A percentile compares a stretch with the other conserved stretches of the same genome.
Conservation (phyloP, 64 coral and sea anemone species). For the Acropora tenuis region DNA sequence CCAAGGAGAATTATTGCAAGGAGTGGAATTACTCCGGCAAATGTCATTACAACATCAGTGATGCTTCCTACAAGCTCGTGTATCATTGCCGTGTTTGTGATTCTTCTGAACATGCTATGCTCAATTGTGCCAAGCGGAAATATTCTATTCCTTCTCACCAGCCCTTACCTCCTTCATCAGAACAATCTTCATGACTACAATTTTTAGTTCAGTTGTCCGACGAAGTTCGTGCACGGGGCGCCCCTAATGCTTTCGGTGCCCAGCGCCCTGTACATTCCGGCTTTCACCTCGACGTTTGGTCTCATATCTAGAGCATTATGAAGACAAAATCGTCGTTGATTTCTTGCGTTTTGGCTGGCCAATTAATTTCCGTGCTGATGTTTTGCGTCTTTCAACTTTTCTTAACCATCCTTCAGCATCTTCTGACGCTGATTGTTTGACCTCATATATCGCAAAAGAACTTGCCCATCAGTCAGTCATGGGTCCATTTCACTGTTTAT, state of each 20-base stretch:
- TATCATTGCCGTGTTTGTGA: constrained; percentile 30
- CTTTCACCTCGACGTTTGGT: constrained; percentile 9
- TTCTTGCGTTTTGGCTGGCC: constrained; percentile 54
- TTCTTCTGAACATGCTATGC: constrained; percentile 34
- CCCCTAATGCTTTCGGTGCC: constrained; percentile 30
- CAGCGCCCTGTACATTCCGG: not conserved
- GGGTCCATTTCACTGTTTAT: constrained; percentile 39
- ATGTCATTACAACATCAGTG: constrained; percentile 14
- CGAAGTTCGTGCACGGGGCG: not conserved
- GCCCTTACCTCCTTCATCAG: not conserved
- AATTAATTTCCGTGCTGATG: constrained; percentile 33
- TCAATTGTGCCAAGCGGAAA: constrained; percentile 19
- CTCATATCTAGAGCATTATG: constrained; percentile 36
- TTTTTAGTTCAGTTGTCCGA: not conserved
- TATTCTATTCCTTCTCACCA: not conserved
- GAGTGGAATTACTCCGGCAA: constrained; percentile 15
- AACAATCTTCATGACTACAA: not conserved
- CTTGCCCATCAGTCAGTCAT: constrained; percentile 4
- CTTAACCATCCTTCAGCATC: constrained; percentile 43
- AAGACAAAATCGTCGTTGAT: constrained; percentile 10
- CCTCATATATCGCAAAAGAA: constrained; percentile 45
- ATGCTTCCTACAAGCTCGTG: not conserved
- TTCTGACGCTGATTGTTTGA: constrained; percentile 9
- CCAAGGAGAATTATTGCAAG: constrained; percentile 18
- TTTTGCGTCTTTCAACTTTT: constrained; percentile 2